Conservation (phyloP, 1,140 invertebrate species). For the Pseudomyrmex cubaensis region DNA sequence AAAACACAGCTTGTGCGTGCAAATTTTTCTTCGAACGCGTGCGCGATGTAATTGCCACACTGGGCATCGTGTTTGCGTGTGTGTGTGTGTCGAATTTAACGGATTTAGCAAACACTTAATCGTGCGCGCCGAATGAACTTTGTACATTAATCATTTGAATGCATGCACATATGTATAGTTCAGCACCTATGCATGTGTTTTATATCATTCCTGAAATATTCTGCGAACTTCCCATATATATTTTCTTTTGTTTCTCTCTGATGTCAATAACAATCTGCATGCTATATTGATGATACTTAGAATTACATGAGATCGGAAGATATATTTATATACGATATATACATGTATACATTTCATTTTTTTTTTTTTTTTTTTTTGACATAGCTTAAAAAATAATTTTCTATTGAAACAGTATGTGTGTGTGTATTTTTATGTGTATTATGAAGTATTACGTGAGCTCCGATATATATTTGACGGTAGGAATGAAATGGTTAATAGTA, state of each 20-base stretch:
- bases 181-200: constrained; percentile 32
- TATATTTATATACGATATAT: constrained; percentile 5
- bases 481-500: too few species aligned
- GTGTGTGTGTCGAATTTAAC: background rate
- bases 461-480: too few species aligned
- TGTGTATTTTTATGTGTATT: too few species aligned
- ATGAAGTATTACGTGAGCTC: too few species aligned
- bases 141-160: constrained; percentile 38
- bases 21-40: constrained; percentile 3
- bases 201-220: constrained; percentile 38
- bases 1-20: background rate
- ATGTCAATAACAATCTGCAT: constrained; percentile 18
- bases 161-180: constrained; percentile 15
- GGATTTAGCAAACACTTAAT: background rate
- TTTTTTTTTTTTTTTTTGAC: too few species aligned
- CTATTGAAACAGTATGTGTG: too few species aligned
- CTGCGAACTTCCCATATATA: background rate
- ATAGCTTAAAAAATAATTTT: too few species aligned
- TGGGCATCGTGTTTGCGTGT: background rate
- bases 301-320: background rate
- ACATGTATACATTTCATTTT: too few species aligned
- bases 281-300: constrained; percentile 29
- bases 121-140: constrained; percentile 17
- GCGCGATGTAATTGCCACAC: background rate
- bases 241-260: constrained; percentile 3